Conservation (phyloP, 2,797 vertebrate genomes). For the Channa striata region DNA sequence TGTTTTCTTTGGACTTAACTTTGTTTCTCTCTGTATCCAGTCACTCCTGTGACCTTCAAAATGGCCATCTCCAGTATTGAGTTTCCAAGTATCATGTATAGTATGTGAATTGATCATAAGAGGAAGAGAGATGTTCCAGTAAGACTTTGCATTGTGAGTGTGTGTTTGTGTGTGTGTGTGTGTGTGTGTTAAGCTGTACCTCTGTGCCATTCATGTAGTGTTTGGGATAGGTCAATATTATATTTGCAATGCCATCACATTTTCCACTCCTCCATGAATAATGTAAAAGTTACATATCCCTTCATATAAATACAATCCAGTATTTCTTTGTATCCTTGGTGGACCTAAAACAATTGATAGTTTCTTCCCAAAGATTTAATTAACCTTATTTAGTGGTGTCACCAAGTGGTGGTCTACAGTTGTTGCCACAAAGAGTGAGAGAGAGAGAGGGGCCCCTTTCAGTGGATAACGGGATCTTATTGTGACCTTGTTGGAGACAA, state of each 20-base stretch:
- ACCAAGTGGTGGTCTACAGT: slow-evolving; percentile 71
- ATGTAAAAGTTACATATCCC: slow-evolving; percentile 81
- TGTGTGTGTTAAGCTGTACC: slow-evolving; percentile 53
- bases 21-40: slow-evolving; percentile 48
- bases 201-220: slow-evolving; percentile 79
- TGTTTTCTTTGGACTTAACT: slow-evolving; percentile 41
- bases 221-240: slow-evolving; percentile 83
- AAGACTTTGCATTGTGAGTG: slow-evolving; percentile 60
- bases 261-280: slow-evolving; percentile 82
- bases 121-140: slow-evolving; percentile 77
- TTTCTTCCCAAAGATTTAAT: slow-evolving; percentile 76
- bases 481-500: slow-evolving; percentile 85
- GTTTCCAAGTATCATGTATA: slow-evolving; percentile 71
- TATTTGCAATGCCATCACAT: slow-evolving; percentile 82
- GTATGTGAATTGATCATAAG: slow-evolving; percentile 78
- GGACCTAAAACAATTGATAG: slow-evolving; percentile 66
- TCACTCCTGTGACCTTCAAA: slow-evolving; percentile 69
- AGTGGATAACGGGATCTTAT: slow-evolving; percentile 75
- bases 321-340: slow-evolving; percentile 74
- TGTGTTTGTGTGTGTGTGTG: slow-evolving; percentile 14
- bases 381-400: slow-evolving; percentile 74
- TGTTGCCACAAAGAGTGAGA: slow-evolving; percentile 61
- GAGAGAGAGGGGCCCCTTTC: slow-evolving; percentile 66
- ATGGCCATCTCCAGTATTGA: slow-evolving; percentile 62
- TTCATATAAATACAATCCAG: slow-evolving; percentile 80